Percentiles rank a stretch among this genome's conserved stretches.
Evolutionary conservation across 1,140 invertebrate species (phyloP).

Genomic region (Chionoecetes opilio): DNA sequence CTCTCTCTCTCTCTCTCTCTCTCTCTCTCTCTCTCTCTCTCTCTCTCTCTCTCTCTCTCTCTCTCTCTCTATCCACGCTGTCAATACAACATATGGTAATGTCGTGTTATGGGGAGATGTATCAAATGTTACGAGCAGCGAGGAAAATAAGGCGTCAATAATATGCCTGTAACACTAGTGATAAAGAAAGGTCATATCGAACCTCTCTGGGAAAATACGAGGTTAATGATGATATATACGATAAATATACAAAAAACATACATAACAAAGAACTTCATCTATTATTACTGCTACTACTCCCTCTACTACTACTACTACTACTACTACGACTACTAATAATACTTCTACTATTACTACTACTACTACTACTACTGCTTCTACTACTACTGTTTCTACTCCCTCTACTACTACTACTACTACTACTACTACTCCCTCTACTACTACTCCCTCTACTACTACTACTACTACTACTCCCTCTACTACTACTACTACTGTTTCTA

Average conservation of each 20-base stretch:
- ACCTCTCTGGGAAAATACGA: not conserved
- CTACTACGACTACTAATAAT: not conserved
- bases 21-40: constrained; percentile 14
- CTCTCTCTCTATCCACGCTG: not conserved
- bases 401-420: not conserved
- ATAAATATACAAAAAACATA: not conserved
- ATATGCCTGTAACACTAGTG: not conserved
- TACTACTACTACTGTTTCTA: not conserved
- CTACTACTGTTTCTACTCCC: not conserved
- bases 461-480: not conserved
- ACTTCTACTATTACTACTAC: not conserved
- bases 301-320: not conserved
- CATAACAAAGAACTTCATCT: not conserved
- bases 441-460: not conserved
- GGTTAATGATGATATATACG: not conserved
- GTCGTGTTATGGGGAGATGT: not conserved
- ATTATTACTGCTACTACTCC: not conserved
- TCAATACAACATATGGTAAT: constrained; percentile 20
- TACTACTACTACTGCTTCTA: not conserved
- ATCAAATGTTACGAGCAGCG: not conserved
- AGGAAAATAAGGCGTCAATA: not conserved
- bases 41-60: constrained; percentile 27
- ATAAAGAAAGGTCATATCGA: not conserved
- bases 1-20: not conserved
- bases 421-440: constrained; percentile 11